These are phyloP conservation scores for Drosophila anomelani DNA, from an alignment of 2,888 invertebrate genomes.

Conservation along the genomic window DNA sequence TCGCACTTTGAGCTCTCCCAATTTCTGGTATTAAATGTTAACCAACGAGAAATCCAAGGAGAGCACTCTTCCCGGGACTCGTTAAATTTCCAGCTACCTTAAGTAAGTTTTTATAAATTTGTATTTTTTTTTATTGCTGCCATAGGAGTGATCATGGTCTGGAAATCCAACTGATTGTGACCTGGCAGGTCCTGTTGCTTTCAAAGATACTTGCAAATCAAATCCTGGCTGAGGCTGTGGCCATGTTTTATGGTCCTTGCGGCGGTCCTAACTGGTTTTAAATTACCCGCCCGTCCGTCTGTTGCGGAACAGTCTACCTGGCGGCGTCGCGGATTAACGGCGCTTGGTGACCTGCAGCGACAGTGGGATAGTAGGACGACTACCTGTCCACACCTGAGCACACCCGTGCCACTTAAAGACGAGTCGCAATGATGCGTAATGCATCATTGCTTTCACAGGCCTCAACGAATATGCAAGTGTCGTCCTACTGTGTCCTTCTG, in stretches of 20 bases:
- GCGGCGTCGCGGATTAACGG: conserved; percentile 9
- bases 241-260: not conserved
- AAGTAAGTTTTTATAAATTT: not conserved
- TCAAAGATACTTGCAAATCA: no score
- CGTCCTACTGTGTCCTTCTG: not conserved
- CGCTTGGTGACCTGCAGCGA: conserved; percentile 12
- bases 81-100: not conserved
- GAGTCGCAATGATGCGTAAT: conserved; percentile 13
- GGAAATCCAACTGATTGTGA: not conserved
- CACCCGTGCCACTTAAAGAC: conserved; percentile 12
- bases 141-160: conserved; percentile 5
- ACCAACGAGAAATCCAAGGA: not conserved
- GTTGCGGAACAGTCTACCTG: conserved; percentile 5
- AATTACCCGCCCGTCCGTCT: conserved; percentile 46
- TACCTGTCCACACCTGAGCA: conserved; percentile 39
- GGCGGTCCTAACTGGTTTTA: conserved; percentile 59
- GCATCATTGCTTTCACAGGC: conserved; percentile 40
- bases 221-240: not conserved
- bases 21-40: no score
- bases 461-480: conserved; percentile 43
- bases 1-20: not conserved
- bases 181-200: not conserved
- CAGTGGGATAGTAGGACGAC: not conserved
- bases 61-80: not conserved
- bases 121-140: not conserved